These are phyloP conservation scores for Drosophila lutescens DNA, from an alignment of 2,888 invertebrate genomes.

Conservation along the genomic window DNA sequence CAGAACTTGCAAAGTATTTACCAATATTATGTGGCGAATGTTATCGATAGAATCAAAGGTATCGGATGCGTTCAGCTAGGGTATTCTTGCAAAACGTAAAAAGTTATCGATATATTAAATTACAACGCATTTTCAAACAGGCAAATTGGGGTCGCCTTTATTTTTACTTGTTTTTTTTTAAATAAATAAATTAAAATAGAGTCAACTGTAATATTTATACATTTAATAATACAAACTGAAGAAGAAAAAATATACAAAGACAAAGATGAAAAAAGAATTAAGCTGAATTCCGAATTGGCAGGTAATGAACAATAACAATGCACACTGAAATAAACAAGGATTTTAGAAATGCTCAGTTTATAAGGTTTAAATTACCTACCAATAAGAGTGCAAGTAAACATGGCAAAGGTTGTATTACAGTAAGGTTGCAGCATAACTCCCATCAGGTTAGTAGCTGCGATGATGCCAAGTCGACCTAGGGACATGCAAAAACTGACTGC, in stretches of 20 bases:
- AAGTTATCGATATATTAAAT: background rate
- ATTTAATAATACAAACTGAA: background rate
- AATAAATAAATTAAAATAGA: background rate
- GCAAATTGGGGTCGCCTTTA: background rate
- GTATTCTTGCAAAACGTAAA: background rate
- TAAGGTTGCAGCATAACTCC: constrained; percentile 69
- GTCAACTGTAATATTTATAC: background rate
- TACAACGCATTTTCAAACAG: no score
- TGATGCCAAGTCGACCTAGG: constrained; percentile 75
- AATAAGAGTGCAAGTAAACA: constrained; percentile 68
- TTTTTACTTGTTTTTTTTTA: no score
- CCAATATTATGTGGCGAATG: constrained; percentile 3
- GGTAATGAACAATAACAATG: constrained; percentile 58
- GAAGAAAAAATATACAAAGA: background rate
- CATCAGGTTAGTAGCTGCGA: constrained; percentile 76
- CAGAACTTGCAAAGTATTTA: constrained; percentile 1
- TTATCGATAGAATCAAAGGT: background rate
- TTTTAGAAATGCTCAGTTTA: background rate
- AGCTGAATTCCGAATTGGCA: constrained; percentile 71
- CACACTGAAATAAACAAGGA: constrained; percentile 63
- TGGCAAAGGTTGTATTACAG: constrained; percentile 72
- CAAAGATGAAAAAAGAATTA: constrained; percentile 18
- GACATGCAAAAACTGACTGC: constrained; percentile 77
- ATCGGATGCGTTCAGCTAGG: background rate
- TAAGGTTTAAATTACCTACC: constrained; percentile 48